phyloP scores from a whole-genome alignment of 2,113 vertebrate species.

The Apus apus region DNA sequence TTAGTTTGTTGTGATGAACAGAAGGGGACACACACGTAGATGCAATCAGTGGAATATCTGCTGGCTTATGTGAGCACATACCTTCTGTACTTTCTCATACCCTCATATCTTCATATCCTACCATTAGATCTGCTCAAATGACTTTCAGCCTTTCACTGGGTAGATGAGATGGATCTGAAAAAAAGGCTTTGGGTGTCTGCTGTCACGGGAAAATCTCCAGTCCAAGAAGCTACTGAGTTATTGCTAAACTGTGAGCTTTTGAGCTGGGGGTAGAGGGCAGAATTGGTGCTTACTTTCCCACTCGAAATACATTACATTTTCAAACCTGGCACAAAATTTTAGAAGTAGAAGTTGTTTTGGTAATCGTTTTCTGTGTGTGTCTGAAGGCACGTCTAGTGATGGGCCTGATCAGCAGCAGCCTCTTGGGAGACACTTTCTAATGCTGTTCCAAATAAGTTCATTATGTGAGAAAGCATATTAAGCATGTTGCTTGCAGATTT shows the following conservation, averaged over 20 bases:
- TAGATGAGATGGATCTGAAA: neutral
- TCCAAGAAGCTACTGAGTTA: neutral
- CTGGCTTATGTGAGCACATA: conserved; percentile 12
- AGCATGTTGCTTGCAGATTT: neutral
- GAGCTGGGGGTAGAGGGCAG: neutral
- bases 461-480: neutral
- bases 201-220: neutral
- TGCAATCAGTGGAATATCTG: neutral
- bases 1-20: neutral
- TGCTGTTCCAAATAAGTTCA: neutral
- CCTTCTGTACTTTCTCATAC: neutral
- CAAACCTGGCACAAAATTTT: neutral
- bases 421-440: neutral
- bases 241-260: neutral
- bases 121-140: conserved; percentile 47
- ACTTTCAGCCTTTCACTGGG: neutral
- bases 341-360: neutral
- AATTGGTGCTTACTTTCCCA: neutral
- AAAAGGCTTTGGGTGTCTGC: neutral
- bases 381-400: neutral
- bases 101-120: too few species aligned
- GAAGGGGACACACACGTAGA: too few species aligned
- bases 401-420: neutral
- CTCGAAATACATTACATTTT: neutral
- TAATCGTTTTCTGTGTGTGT: neutral